A percentile compares a stretch with the other conserved stretches of the same genome.
Evolutionary conservation across 2,888 invertebrate genomes (phyloP).

Genomic region (Bruchidius siliquastri): DNA sequence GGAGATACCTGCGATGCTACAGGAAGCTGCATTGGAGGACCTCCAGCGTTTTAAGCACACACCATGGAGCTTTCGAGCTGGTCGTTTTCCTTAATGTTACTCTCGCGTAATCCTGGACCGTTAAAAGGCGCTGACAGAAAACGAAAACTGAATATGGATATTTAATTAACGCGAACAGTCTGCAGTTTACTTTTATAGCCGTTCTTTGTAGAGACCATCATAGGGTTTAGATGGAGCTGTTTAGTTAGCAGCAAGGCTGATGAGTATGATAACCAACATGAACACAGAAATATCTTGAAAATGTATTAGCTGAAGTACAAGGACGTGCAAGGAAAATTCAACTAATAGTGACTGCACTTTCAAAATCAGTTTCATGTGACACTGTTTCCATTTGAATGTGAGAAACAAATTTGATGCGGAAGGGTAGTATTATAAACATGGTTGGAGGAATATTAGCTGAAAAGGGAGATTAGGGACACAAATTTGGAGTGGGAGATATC

Average conservation of each 20-base stretch:
- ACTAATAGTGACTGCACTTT: no score
- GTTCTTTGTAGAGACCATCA: background rate
- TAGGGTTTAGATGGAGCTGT: background rate
- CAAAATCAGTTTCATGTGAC: no score
- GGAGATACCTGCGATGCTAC: background rate
- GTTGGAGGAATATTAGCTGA: no score
- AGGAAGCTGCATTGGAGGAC: background rate
- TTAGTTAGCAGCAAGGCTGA: background rate
- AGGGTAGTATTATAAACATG: no score
- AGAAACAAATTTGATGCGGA: no score
- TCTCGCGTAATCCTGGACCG: background rate
- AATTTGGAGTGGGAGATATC: no score
- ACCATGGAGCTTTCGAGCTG: background rate
- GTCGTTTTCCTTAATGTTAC: background rate
- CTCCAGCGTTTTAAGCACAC: background rate
- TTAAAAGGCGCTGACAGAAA: background rate
- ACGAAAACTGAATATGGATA: background rate
- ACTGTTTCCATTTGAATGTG: no score
- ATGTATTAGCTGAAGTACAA: background rate
- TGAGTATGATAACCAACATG: background rate
- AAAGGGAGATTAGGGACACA: no score
- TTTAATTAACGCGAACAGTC: background rate
- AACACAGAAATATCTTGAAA: background rate
- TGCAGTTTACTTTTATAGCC: background rate
- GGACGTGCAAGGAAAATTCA: background rate